Evolutionary conservation across 2,797 vertebrate species (phyloP).

Genomic region (Gymnoscopelus braueri): DNA sequence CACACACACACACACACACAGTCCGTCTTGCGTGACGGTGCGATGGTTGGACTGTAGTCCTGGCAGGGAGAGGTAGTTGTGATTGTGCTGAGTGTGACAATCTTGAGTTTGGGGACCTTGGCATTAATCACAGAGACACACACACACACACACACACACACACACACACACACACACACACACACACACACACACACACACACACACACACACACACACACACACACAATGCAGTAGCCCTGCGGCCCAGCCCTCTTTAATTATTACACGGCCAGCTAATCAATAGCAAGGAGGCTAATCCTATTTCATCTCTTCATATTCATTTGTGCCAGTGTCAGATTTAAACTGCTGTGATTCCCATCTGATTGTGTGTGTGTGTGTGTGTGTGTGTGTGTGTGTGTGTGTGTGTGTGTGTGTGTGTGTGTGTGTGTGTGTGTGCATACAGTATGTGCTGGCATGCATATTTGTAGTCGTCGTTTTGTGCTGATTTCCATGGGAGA

Average conservation of each 20-base stretch:
- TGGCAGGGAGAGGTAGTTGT: slow-evolving; percentile 43
- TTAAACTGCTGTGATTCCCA: slow-evolving; percentile 44
- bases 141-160: slow-evolving; percentile 32
- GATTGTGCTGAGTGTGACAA: slow-evolving; percentile 70
- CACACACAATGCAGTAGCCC: slow-evolving; percentile 58
- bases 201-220: slow-evolving; percentile 23
- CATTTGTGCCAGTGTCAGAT: slow-evolving; percentile 62
- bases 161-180: slow-evolving; percentile 24
- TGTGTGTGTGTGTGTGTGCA: slow-evolving; percentile 8
- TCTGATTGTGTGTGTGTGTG: neutral
- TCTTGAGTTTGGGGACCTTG: slow-evolving; percentile 63
- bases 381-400: neutral
- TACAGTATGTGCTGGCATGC: too few relatives aligned
- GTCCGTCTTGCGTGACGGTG: slow-evolving; percentile 45
- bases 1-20: slow-evolving; percentile 18
- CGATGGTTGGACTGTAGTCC: slow-evolving; percentile 23
- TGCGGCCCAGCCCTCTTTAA: slow-evolving; percentile 66
- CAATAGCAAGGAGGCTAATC: slow-evolving; percentile 72
- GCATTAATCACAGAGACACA: slow-evolving; percentile 55
- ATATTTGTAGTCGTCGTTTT: too few relatives aligned
- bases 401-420: slow-evolving; percentile 13
- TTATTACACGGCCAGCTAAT: slow-evolving; percentile 69
- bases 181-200: slow-evolving; percentile 6
- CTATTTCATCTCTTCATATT: slow-evolving; percentile 73
- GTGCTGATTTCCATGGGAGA: neutral